Evolutionary conservation across 2,797 vertebrate species (phyloP).

Genomic region (Poliocrania exsul): DNA sequence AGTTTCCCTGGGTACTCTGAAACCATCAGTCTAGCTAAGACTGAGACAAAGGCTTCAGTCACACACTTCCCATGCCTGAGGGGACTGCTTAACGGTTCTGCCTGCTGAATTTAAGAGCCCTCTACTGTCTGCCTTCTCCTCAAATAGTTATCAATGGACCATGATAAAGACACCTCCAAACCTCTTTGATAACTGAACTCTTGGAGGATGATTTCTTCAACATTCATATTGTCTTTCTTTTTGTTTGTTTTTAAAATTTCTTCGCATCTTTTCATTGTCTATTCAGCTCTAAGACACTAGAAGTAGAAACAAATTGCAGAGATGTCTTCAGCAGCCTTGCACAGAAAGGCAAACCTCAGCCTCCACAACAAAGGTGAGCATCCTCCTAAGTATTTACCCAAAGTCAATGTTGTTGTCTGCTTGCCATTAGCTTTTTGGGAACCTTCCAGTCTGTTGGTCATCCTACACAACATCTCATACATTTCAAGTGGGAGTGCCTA

Average conservation of each 20-base stretch:
- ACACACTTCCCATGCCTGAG: neutral
- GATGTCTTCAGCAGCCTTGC: neutral
- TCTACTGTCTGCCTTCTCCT: neutral
- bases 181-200: neutral
- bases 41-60: neutral
- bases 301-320: neutral
- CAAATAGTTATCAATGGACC: neutral
- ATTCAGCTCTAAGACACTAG: neutral
- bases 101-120: neutral
- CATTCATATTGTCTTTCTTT: neutral
- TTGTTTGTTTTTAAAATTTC: neutral
- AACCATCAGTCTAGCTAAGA: neutral
- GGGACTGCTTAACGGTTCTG: neutral
- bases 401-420: neutral
- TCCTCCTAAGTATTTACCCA: neutral
- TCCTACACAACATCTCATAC: neutral
- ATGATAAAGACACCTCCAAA: neutral
- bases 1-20: neutral
- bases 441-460: neutral
- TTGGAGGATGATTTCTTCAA: neutral
- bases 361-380: rapidly evolving
- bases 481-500: neutral
- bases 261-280: neutral
- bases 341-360: neutral
- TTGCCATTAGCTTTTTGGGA: neutral